phyloP scores from a whole-genome alignment of 2,113 vertebrate genomes.

The Syngnathus typhle region DNA sequence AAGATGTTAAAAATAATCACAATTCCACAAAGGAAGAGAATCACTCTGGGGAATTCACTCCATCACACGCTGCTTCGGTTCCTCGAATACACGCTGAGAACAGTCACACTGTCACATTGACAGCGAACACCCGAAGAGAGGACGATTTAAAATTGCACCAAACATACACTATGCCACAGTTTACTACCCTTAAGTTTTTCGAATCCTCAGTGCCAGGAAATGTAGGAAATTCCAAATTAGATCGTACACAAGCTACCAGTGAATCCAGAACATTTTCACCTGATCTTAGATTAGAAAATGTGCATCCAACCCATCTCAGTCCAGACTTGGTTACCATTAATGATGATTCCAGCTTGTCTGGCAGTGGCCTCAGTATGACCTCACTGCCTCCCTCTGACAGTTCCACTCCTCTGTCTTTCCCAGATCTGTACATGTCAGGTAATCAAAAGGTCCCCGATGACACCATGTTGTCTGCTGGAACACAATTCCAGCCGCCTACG shows the following conservation, averaged over 20 bases:
- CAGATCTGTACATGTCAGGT: conserved; percentile 44
- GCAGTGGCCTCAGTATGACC: conserved; percentile 29
- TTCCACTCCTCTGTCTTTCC: conserved; percentile 5
- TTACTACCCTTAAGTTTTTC: conserved; percentile 9
- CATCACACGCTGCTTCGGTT: conserved; percentile 11
- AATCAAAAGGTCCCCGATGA: conserved; percentile 28
- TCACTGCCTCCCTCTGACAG: conserved; percentile 30
- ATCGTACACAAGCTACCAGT: conserved; percentile 14
- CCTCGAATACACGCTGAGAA: neutral
- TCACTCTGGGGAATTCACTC: conserved; percentile 17
- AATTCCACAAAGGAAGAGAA: conserved; percentile 24
- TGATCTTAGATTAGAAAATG: conserved; percentile 8
- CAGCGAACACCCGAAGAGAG: conserved; percentile 4
- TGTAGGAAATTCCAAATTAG: conserved; percentile 23
- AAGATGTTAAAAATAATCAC: conserved; percentile 16
- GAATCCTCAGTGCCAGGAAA: conserved; percentile 2
- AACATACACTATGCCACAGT: neutral
- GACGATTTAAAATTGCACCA: conserved; percentile 9
- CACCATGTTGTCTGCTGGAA: conserved; percentile 45
- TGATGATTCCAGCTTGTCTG: conserved; percentile 8
- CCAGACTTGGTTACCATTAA: conserved; percentile 7
- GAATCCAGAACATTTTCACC: conserved; percentile 5
- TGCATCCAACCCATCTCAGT: conserved; percentile 6
- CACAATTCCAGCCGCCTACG: conserved; percentile 40
- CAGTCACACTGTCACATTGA: neutral